Evolutionary conservation across 2,797 vertebrate species (phyloP), one percentile per base, ranked within the genome.

Genomic region (Antennarius maculatus): DNA sequence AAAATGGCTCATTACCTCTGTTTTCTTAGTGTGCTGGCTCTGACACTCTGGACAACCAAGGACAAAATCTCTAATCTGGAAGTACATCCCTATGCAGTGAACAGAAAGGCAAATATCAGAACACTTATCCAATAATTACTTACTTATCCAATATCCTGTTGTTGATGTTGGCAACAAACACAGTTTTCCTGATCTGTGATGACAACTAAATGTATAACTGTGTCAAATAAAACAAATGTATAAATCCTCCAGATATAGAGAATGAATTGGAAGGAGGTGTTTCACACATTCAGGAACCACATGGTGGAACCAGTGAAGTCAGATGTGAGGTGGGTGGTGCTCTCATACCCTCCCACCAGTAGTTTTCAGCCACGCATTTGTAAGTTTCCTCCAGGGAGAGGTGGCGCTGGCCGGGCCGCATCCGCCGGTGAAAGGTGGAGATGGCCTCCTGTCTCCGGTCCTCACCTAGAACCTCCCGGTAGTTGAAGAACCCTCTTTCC

Each of bases 281-380:
- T 17, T 39, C 31, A 41, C 18, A 29, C n/a, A 49, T 7, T 5
- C 3, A 3, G 17, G 29, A 54, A 13, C 10, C 28, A 23, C 16
- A 48, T 16, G 18, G 15, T 31, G 41, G 2, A 17, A 10, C 9
- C 13, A 7, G 11, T 7, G 34, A 41, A 14, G 15, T 31, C 63
- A 51, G 45, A 48, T 31, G 23, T 9, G 12, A 9, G 12, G 7
- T 5, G 27, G 37, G 34, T 13, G n/a, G 46, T 46, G 54, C 61
- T 47, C 15, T 65, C 89, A n/a, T 90, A 95, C 94, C 94, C 29
- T 95, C 93, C 94, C 94, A 95, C 94, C 94, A 95, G 88, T 95
- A 95, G 91, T 95, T 94, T 34, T 95, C 94, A 18, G 94, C 93
- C 79, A 95, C 93, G n/a, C 89, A 90, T 88, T 89, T 93, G 78